A percentile compares a stretch with the other conserved stretches of the same genome.
These are phyloP conservation scores for Psix sp. DNA, from an alignment of 1,140 invertebrate species.

Conservation along the genomic window DNA sequence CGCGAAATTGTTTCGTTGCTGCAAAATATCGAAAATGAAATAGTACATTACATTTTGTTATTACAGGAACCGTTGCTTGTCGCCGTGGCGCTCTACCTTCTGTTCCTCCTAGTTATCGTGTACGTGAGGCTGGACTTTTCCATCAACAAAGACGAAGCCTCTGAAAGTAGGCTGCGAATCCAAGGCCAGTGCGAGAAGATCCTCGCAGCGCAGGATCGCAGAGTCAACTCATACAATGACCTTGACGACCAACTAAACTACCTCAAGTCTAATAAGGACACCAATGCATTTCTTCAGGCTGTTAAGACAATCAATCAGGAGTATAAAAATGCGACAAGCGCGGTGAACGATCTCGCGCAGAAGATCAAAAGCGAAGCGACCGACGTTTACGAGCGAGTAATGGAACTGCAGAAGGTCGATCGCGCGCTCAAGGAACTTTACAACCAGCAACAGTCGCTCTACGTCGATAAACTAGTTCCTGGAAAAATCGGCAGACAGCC, in stretches of 20 bases:
- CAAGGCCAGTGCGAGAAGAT: slow-evolving; percentile 79
- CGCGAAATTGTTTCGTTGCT: too few relatives aligned
- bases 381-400: slow-evolving; percentile 82
- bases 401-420: slow-evolving; percentile 82
- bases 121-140: slow-evolving; percentile 98
- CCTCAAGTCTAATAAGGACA: slow-evolving; percentile 82
- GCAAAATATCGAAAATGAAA: too few relatives aligned
- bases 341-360: slow-evolving; percentile 79
- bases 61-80: slow-evolving; percentile 95
- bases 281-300: slow-evolving; percentile 76
- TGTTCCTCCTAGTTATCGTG: slow-evolving; percentile 95
- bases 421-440: slow-evolving; percentile 77
- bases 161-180: slow-evolving; percentile 79
- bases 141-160: slow-evolving; percentile 82
- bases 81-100: slow-evolving; percentile 89
- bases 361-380: slow-evolving; percentile 82
- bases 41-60: too few relatives aligned
- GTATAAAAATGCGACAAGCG: slow-evolving; percentile 80
- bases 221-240: slow-evolving; percentile 80
- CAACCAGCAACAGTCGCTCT: slow-evolving; percentile 77
- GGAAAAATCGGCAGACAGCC: slow-evolving; percentile 82
- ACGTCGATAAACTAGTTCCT: slow-evolving; percentile 82
- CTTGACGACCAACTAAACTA: slow-evolving; percentile 82
- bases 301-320: slow-evolving; percentile 82
- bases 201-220: slow-evolving; percentile 80